Evolutionary conservation across 2,888 invertebrate species (phyloP).

Genomic region (Drymonia ruficornis): DNA sequence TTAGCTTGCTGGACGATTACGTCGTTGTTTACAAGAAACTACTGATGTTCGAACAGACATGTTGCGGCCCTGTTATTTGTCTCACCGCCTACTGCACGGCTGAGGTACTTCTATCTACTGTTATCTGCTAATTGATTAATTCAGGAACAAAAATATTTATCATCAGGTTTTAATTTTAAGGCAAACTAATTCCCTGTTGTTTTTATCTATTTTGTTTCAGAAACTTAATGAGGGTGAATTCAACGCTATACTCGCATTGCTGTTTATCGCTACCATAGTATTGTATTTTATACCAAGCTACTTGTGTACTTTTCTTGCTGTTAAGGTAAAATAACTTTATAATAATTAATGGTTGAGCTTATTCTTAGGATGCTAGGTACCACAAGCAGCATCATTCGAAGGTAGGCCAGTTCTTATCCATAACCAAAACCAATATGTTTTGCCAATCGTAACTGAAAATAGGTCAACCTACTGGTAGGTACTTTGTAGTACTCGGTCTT

Average conservation of each 20-base stretch:
- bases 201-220: slow-evolving; percentile 20
- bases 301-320: slow-evolving; percentile 24
- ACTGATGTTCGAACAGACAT: slow-evolving; percentile 59
- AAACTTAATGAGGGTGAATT: slow-evolving; percentile 29
- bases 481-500: too few species aligned
- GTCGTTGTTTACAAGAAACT: slow-evolving; percentile 58
- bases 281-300: slow-evolving; percentile 28
- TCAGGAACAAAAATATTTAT: neutral
- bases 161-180: too few species aligned
- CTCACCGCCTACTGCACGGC: slow-evolving; percentile 50
- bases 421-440: too few species aligned
- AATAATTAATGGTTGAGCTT: too few species aligned
- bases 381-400: too few species aligned
- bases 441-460: too few species aligned
- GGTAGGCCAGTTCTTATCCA: too few species aligned
- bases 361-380: too few species aligned
- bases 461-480: too few species aligned
- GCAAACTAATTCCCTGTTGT: too few species aligned
- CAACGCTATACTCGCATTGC: slow-evolving; percentile 19
- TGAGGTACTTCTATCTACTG: slow-evolving; percentile 13
- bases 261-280: slow-evolving; percentile 9
- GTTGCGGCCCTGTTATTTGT: slow-evolving; percentile 53
- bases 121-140: neutral
- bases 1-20: slow-evolving; percentile 55
- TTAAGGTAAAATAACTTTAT: slow-evolving; percentile 30